Evolutionary conservation across 2,113 vertebrate genomes (phyloP).

Genomic region (Pipra filicauda): DNA sequence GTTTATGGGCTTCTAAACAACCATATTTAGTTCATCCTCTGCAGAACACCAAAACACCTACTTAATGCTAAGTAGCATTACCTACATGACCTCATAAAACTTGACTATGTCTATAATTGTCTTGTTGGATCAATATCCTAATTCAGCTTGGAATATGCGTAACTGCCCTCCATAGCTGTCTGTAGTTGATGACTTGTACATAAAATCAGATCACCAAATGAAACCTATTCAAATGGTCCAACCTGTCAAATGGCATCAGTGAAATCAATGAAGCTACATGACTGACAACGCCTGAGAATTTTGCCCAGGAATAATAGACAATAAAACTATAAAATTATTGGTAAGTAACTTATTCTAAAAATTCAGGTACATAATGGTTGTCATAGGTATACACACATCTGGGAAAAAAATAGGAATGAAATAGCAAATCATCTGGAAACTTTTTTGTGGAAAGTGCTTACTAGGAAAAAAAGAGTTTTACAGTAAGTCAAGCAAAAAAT

Average conservation of each 20-base stretch:
- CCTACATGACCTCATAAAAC: background rate
- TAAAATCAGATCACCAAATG: background rate
- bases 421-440: constrained; percentile 24
- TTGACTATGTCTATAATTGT: background rate
- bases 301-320: background rate
- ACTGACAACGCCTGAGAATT: background rate
- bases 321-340: background rate
- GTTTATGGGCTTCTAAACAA: background rate
- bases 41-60: background rate
- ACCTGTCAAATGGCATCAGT: background rate
- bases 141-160: background rate
- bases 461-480: background rate
- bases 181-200: background rate
- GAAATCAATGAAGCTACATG: background rate
- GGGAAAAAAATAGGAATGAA: background rate
- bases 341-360: background rate
- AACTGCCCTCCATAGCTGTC: background rate
- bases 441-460: background rate
- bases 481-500: background rate
- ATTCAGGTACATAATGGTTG: background rate
- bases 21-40: background rate
- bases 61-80: background rate
- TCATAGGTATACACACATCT: background rate
- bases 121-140: background rate
- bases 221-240: background rate